Evolutionary conservation across 2,113 vertebrate species (phyloP).

Genomic region (Eleginops maclovinus): DNA sequence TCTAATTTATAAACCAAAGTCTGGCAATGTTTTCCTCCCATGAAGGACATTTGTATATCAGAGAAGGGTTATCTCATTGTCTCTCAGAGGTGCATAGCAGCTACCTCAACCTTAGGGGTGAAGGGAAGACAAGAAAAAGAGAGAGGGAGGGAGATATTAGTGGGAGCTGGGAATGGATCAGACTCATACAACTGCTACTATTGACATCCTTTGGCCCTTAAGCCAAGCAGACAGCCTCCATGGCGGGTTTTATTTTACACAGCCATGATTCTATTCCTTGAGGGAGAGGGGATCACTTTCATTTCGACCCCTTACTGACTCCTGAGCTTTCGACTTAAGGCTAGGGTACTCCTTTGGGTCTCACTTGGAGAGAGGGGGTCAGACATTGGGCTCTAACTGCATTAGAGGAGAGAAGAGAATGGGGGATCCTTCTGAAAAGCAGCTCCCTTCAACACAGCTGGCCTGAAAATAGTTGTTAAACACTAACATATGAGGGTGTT

Average conservation of each 20-base stretch:
- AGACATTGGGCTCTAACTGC: slow-evolving; percentile 61
- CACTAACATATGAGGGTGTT: slow-evolving; percentile 78
- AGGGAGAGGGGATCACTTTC: slow-evolving; percentile 76
- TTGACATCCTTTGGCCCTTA: slow-evolving; percentile 73
- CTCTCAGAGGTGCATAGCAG: slow-evolving; percentile 45
- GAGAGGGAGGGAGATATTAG: neutral
- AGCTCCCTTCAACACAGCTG: slow-evolving; percentile 56
- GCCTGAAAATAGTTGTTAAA: slow-evolving; percentile 79
- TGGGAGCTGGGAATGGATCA: slow-evolving; percentile 28
- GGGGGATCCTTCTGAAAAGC: slow-evolving; percentile 49
- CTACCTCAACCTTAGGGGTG: slow-evolving; percentile 19
- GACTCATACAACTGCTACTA: slow-evolving; percentile 65
- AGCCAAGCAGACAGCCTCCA: slow-evolving; percentile 71
- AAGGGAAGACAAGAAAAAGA: slow-evolving; percentile 17
- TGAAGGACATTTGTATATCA: slow-evolving; percentile 67
- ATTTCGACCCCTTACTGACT: slow-evolving; percentile 75
- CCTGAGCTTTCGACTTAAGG: slow-evolving; percentile 75
- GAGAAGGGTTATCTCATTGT: slow-evolving; percentile 53
- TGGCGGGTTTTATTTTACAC: slow-evolving; percentile 79
- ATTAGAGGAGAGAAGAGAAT: slow-evolving; percentile 47
- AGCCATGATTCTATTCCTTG: slow-evolving; percentile 74
- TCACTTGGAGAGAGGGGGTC: slow-evolving; percentile 72
- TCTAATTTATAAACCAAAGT: slow-evolving; percentile 78
- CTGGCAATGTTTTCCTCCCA: slow-evolving; percentile 72
- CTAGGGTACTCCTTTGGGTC: slow-evolving; percentile 68